Percentiles rank a stretch among this genome's conserved stretches.
These are phyloP conservation scores for Lathamus discolor DNA, from an alignment of 2,113 vertebrate species.

Conservation along the genomic window DNA sequence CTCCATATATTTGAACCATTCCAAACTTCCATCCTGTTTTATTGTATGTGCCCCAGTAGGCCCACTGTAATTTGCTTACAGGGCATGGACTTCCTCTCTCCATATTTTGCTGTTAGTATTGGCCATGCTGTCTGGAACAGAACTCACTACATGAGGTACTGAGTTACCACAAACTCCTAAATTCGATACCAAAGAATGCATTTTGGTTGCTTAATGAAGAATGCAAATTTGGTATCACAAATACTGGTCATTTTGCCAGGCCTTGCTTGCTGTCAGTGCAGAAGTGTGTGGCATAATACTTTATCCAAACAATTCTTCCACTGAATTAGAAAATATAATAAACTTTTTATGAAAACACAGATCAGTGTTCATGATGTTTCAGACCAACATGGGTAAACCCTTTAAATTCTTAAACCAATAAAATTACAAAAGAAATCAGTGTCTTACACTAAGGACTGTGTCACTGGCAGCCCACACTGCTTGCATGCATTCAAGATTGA, in stretches of 20 bases:
- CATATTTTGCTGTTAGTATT: neutral
- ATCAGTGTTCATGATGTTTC: neutral
- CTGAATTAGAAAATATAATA: neutral
- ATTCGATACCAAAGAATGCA: neutral
- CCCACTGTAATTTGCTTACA: slow-evolving; percentile 42
- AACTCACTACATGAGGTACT: neutral
- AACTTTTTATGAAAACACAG: neutral
- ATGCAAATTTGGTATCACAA: neutral
- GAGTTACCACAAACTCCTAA: neutral
- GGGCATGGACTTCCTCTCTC: slow-evolving; percentile 8
- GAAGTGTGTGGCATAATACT: neutral
- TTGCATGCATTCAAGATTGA: neutral
- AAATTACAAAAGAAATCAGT: neutral
- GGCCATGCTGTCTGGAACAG: neutral
- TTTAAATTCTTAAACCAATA: neutral
- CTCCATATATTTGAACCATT: slow-evolving; percentile 53
- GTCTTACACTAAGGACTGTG: neutral
- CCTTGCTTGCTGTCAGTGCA: neutral
- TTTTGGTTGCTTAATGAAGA: neutral
- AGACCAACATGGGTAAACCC: neutral
- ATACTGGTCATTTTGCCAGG: neutral
- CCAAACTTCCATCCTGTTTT: slow-evolving; percentile 51
- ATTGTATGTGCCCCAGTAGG: neutral
- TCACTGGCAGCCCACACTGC: neutral
- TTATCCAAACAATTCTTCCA: neutral